phyloP scores from a whole-genome alignment of 2,113 vertebrate genomes.

The Sturnira hondurensis region DNA sequence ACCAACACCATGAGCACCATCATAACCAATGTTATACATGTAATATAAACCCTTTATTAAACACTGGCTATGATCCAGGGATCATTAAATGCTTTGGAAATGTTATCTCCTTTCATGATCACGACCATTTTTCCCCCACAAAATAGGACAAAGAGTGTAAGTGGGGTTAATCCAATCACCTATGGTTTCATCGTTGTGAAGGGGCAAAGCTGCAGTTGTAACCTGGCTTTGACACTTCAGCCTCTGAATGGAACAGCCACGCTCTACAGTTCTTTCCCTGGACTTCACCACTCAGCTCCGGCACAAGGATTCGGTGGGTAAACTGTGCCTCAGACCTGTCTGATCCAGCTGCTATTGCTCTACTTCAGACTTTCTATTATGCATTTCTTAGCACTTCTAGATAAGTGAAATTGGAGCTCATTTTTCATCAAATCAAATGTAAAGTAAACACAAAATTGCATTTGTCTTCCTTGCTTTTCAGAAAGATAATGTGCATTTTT shows the following conservation, averaged over 20 bases:
- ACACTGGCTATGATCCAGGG: not conserved
- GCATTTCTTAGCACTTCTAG: not conserved
- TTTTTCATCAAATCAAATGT: not conserved
- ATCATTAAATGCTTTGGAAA: not conserved
- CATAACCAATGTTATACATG: not conserved
- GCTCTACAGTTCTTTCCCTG: not conserved
- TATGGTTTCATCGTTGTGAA: not conserved
- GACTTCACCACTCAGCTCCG: not conserved
- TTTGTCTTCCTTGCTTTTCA: not conserved
- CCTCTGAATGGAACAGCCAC: not conserved
- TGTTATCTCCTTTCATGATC: not conserved
- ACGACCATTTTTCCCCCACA: not conserved
- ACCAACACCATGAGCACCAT: not conserved
- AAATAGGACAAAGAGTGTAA: not conserved
- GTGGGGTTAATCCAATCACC: not conserved
- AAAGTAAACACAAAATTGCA: not conserved
- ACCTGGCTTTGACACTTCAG: not conserved
- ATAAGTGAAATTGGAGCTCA: not conserved
- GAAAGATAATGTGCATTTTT: not conserved
- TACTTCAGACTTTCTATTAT: not conserved
- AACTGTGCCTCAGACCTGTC: not conserved
- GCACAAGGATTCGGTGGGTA: not conserved
- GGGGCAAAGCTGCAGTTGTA: not conserved
- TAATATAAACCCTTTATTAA: not conserved
- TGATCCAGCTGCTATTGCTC: not conserved